phyloP scores from a whole-genome alignment of 2,888 invertebrate species.

The Osmoderma eremita region DNA sequence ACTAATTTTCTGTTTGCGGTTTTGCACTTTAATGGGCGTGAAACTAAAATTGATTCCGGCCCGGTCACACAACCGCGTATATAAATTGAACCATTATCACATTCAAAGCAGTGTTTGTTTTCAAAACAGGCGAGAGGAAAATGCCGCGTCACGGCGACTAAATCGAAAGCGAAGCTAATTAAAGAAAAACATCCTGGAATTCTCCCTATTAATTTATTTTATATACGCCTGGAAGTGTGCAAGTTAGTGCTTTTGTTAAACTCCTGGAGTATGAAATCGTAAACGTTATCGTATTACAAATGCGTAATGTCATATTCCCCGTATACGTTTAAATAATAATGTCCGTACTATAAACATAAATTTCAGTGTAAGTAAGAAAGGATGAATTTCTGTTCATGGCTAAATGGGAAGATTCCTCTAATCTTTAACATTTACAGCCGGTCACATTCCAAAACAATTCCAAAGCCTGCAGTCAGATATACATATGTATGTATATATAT shows the following conservation, averaged over 20 bases:
- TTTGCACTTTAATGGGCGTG: constrained; percentile 24
- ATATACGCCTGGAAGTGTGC: not conserved
- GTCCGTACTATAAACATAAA: too few species aligned
- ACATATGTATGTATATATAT: not conserved
- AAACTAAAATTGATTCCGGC: constrained; percentile 34
- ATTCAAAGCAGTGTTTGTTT: constrained; percentile 37
- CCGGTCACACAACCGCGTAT: constrained; percentile 24
- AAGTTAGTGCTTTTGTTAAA: too few species aligned
- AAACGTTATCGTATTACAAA: too few species aligned
- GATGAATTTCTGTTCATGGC: too few species aligned
- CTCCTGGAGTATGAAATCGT: too few species aligned
- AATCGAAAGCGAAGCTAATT: constrained; percentile 21
- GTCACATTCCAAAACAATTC: constrained; percentile 22
- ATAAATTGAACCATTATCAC: constrained; percentile 40
- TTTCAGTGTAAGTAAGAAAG: too few species aligned
- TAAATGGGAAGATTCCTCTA: too few species aligned
- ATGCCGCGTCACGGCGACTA: constrained; percentile 6
- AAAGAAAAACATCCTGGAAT: constrained; percentile 29
- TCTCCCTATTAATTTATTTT: constrained; percentile 12
- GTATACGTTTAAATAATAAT: too few species aligned
- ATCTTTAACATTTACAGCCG: not conserved
- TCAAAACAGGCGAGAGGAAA: constrained; percentile 18
- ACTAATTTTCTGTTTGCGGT: constrained; percentile 11
- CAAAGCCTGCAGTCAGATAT: constrained; percentile 4
- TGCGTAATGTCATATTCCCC: too few species aligned